Conservation (phyloP, 2,113 vertebrate species). For the Dromiciops gliroides region DNA sequence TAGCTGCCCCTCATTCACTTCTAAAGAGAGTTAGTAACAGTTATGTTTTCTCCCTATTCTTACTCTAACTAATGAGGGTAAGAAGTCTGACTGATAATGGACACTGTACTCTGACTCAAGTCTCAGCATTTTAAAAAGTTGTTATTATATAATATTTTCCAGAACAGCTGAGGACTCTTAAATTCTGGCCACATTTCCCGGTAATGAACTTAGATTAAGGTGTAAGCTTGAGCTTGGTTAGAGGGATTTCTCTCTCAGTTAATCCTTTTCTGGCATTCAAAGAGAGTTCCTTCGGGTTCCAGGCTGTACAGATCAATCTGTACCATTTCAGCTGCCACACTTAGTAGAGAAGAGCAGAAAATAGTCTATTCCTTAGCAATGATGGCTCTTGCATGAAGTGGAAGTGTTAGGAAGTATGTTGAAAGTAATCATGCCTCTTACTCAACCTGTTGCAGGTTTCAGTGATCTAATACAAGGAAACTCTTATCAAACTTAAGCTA, state of each 20-base stretch:
- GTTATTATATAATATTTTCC: not conserved
- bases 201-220: not conserved
- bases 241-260: not conserved
- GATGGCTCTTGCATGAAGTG: not conserved
- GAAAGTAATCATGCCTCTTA: not conserved
- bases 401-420: not conserved
- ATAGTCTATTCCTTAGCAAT: not conserved
- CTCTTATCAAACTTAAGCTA: not conserved
- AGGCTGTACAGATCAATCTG: not conserved
- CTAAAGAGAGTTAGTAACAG: not conserved
- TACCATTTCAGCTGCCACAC: not conserved
- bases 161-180: not conserved
- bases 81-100: not conserved
- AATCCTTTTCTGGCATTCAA: not conserved
- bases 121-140: not conserved
- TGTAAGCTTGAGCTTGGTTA: not conserved
- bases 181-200: not conserved
- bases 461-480: not conserved
- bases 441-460: not conserved
- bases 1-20: too few relatives aligned
- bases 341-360: not conserved
- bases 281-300: not conserved
- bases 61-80: not conserved
- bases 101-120: not conserved
- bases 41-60: not conserved